phyloP scores from a whole-genome alignment of 2,113 vertebrate genomes.

The Ctenomys sociabilis region DNA sequence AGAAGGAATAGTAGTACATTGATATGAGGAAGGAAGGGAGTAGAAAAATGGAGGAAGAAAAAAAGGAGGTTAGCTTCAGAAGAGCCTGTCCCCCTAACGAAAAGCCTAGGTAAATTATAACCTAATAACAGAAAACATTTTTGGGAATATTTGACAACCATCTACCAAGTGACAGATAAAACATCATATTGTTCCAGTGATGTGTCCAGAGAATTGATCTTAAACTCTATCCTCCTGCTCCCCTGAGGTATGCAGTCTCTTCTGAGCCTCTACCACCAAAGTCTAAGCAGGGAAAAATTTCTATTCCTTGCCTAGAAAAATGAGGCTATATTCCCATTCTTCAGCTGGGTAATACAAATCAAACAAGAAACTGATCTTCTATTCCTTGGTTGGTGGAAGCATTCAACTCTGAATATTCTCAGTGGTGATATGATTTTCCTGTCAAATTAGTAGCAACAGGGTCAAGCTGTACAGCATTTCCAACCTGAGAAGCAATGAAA shows the following conservation, averaged over 20 bases:
- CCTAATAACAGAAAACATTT: not conserved
- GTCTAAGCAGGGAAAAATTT: not conserved
- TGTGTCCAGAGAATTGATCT: not conserved
- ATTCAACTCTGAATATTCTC: not conserved
- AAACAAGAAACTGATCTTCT: not conserved
- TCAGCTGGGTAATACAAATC: not conserved
- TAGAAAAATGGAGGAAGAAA: not conserved
- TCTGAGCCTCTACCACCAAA: not conserved
- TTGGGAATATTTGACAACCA: not conserved
- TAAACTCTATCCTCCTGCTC: not conserved
- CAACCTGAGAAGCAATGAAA: not conserved
- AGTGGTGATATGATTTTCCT: not conserved
- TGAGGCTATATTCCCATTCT: not conserved
- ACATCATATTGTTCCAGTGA: not conserved
- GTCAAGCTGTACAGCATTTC: not conserved
- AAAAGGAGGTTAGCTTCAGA: not conserved
- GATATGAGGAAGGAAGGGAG: not conserved
- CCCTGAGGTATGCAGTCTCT: not conserved
- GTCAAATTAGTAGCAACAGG: not conserved
- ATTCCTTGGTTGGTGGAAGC: not conserved
- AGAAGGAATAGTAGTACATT: not conserved
- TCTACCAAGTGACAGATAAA: not conserved
- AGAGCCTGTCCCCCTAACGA: not conserved
- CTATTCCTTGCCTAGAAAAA: not conserved
- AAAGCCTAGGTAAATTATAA: not conserved